phyloP scores from a whole-genome alignment of 53 echinoderm and acorn worm genomes.

The Henricia sp. region DNA sequence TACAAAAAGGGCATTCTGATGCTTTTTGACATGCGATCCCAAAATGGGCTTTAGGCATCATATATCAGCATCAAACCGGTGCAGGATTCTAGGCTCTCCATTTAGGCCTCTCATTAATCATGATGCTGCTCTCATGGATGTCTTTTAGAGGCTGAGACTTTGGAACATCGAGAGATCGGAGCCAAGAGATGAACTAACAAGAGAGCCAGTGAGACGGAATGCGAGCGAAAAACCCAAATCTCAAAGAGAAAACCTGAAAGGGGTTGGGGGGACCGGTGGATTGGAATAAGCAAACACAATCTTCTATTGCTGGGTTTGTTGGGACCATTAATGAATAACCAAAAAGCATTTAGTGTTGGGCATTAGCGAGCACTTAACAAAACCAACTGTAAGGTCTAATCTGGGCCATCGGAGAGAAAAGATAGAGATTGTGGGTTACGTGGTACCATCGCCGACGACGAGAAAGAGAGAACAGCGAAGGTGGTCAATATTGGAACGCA shows the following conservation, averaged over 20 bases:
- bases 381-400: constrained; percentile 54
- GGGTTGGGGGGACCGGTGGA: no score
- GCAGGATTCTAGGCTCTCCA: constrained; percentile 2
- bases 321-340: constrained; percentile 48
- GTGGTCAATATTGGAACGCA: constrained; percentile 55
- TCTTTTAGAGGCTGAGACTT: constrained; percentile 14
- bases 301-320: constrained; percentile 11
- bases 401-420: background rate
- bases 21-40: constrained; percentile 38
- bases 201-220: background rate
- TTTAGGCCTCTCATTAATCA: constrained; percentile 45
- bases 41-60: constrained; percentile 11
- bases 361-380: constrained; percentile 56
- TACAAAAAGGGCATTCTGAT: constrained; percentile 1
- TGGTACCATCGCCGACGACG: background rate
- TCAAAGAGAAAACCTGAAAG: background rate
- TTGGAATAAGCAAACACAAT: constrained; percentile 20
- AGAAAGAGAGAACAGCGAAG: background rate
- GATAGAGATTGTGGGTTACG: background rate
- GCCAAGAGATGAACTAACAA: background rate
- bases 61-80: constrained; percentile 17
- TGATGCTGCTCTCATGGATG: constrained; percentile 3
- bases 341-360: constrained; percentile 41
- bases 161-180: constrained; percentile 35
- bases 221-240: background rate